phyloP scores from a whole-genome alignment of 2,113 vertebrate genomes.

The Passerina amoena region DNA sequence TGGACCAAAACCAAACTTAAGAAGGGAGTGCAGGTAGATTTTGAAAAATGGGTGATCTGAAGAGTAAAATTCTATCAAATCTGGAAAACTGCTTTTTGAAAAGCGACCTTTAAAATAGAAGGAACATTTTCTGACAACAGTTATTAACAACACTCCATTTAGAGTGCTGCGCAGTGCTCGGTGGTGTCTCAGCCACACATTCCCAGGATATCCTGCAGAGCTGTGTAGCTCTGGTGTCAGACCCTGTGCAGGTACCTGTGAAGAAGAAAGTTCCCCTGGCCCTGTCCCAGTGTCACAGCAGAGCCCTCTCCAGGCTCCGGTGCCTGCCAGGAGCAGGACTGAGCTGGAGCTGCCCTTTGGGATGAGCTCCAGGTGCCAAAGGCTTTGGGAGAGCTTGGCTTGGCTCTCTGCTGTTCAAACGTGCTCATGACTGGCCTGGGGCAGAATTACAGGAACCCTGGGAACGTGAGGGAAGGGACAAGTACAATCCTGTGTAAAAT shows the following conservation, averaged over 20 bases:
- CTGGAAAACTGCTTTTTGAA: not conserved
- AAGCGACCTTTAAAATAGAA: fast-evolving
- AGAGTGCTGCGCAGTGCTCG: not conserved
- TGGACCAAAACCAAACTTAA: not conserved
- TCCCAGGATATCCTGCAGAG: fast-evolving
- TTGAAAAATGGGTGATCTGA: not conserved
- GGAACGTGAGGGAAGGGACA: not conserved
- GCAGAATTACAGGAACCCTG: not conserved
- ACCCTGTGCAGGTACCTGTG: fast-evolving
- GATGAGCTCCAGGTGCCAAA: not conserved
- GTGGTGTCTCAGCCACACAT: not conserved
- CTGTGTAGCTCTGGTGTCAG: not conserved
- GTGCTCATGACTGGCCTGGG: not conserved
- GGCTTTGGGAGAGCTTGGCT: not conserved
- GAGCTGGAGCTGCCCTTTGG: not conserved
- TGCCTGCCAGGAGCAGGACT: not conserved
- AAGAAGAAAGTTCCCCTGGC: not conserved
- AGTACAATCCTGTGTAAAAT: not conserved
- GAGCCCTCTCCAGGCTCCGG: not conserved
- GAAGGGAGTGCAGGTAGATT: not conserved
- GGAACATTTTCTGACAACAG: not conserved
- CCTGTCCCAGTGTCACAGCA: not conserved
- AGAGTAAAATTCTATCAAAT: not conserved
- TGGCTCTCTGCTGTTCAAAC: not conserved
- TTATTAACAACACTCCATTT: not conserved